Conservation (phyloP, 2,113 vertebrate genomes). For the Leucosticte australis region DNA sequence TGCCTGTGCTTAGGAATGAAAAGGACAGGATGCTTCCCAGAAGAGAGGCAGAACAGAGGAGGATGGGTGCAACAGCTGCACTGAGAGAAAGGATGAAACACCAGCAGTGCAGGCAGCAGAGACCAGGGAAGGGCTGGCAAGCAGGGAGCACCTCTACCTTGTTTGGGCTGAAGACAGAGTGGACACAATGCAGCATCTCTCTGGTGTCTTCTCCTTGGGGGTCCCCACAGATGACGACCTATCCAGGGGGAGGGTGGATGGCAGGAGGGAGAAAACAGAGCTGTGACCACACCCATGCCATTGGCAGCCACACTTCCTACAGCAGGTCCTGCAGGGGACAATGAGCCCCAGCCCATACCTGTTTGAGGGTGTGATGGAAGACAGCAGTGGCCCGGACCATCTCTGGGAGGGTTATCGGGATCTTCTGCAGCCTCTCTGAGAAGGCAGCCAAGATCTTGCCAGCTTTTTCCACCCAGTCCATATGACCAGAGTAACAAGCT, state of each 20-base stretch:
- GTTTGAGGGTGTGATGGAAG: slow-evolving; percentile 85
- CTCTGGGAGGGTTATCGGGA: slow-evolving; percentile 86
- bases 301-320: not conserved
- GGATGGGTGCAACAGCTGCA: not conserved
- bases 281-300: not conserved
- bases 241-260: not conserved
- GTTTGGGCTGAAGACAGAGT: slow-evolving; percentile 83
- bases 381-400: slow-evolving; percentile 83
- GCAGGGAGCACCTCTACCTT: slow-evolving; percentile 74
- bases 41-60: not conserved
- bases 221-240: slow-evolving; percentile 90
- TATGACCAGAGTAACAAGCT: slow-evolving; percentile 79
- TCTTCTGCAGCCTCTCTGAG: slow-evolving; percentile 81
- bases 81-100: not conserved
- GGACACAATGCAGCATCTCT: slow-evolving; percentile 78
- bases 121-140: not conserved
- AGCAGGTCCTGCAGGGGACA: not conserved
- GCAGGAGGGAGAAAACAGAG: not conserved
- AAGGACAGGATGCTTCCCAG: not conserved
- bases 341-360: slow-evolving; percentile 69
- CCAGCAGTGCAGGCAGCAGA: not conserved
- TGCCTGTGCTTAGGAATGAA: not conserved
- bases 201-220: slow-evolving; percentile 84
- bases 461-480: slow-evolving; percentile 83
- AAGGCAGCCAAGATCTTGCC: slow-evolving; percentile 83